phyloP scores from a whole-genome alignment of 2,113 vertebrate species.

The Tachycineta bicolor region DNA sequence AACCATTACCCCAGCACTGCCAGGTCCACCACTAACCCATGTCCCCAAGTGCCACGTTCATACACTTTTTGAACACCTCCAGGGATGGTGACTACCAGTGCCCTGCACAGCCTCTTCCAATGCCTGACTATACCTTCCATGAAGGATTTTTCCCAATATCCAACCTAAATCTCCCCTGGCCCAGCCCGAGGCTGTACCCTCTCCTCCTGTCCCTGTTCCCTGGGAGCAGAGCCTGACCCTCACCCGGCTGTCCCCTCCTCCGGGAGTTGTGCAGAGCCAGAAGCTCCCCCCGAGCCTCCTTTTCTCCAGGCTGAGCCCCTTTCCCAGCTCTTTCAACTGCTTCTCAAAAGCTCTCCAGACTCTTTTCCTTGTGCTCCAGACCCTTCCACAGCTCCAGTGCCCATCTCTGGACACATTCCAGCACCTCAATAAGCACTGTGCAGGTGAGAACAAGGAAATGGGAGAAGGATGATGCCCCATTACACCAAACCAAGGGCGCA shows the following conservation, averaged over 20 bases:
- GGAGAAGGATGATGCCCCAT: background rate
- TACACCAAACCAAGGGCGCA: background rate
- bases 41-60: background rate
- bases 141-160: background rate
- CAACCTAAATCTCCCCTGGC: background rate
- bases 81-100: background rate
- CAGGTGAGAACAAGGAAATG: background rate
- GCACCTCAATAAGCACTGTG: background rate
- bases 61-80: accelerated
- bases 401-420: background rate
- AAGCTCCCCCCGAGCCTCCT: background rate
- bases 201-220: background rate
- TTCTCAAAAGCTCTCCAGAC: background rate
- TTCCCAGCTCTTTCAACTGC: background rate
- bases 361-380: background rate
- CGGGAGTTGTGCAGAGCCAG: background rate
- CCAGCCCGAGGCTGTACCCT: accelerated
- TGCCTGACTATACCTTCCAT: no score
- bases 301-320: background rate
- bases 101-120: background rate
- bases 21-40: background rate
- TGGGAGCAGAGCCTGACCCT: accelerated
- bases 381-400: background rate
- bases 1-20: background rate
- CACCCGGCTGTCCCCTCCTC: accelerated